Evolutionary conservation across 2,797 vertebrate genomes (phyloP).

Genomic region (Lemur catta): DNA sequence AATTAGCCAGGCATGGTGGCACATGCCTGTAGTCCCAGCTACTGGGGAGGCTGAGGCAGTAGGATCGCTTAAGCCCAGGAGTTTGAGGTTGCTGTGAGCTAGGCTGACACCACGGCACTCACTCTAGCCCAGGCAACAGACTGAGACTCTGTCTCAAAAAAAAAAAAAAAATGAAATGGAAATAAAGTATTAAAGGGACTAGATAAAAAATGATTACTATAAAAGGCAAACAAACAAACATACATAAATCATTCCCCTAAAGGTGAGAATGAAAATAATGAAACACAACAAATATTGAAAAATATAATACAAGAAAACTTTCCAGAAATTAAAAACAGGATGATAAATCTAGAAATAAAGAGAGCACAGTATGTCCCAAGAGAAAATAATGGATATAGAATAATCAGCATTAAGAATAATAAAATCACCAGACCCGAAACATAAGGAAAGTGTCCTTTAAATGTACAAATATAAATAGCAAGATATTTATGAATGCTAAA

Average conservation of each 20-base stretch:
- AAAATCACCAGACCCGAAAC: background rate
- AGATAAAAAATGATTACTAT: background rate
- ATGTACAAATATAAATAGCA: background rate
- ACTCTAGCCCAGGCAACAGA: too few species aligned
- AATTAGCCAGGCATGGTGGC: too few species aligned
- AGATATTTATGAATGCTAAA: background rate
- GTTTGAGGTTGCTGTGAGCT: too few species aligned
- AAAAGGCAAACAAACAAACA: background rate
- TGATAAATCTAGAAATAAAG: background rate
- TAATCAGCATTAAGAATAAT: background rate
- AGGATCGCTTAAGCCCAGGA: too few species aligned
- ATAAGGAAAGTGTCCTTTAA: background rate
- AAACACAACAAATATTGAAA: background rate
- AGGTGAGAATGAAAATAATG: constrained; percentile 4
- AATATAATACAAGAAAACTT: background rate
- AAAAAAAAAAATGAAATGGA: background rate
- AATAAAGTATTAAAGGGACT: background rate
- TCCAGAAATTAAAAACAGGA: background rate
- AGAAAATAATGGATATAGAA: background rate
- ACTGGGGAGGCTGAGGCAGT: too few species aligned
- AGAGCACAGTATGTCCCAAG: background rate
- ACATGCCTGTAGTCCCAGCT: too few species aligned
- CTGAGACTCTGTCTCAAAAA: too few species aligned
- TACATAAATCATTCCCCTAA: background rate
- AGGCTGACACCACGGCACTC: too few species aligned